phyloP scores from a whole-genome alignment of 2,797 vertebrate species.

The Cryptoprocta ferox region DNA sequence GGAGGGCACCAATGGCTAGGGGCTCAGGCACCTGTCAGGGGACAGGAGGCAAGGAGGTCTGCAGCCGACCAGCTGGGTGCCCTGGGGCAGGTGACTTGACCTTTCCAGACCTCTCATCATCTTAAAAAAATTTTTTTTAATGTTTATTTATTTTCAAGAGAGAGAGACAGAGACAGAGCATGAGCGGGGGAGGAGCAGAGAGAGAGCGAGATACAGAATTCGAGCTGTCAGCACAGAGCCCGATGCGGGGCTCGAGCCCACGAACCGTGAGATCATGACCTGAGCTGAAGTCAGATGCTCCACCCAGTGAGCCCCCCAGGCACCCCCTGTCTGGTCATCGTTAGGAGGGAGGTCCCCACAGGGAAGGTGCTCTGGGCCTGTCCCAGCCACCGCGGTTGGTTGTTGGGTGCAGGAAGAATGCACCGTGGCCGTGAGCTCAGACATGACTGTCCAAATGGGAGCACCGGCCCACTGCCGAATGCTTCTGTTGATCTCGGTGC shows the following conservation, averaged over 20 bases:
- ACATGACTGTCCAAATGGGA: not conserved
- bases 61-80: not conserved
- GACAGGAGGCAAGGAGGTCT: not conserved
- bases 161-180: too few species aligned
- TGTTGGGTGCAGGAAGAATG: not conserved
- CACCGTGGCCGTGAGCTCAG: not conserved
- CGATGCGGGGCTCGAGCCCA: too few species aligned
- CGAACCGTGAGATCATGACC: too few species aligned
- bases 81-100: not conserved
- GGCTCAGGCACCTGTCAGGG: rapidly evolving
- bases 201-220: too few species aligned
- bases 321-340: not conserved
- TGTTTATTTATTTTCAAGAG: too few species aligned
- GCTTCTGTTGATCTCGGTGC: rapidly evolving
- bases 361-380: not conserved
- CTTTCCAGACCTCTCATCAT: not conserved
- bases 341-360: not conserved
- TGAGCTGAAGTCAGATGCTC: too few species aligned
- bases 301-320: not conserved
- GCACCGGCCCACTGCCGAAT: not conserved
- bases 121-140: too few species aligned
- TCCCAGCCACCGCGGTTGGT: not conserved
- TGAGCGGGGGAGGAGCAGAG: too few species aligned
- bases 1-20: not conserved
- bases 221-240: too few species aligned